These are phyloP conservation scores for Metellina segmentata DNA, from an alignment of 2,888 invertebrate species.

Conservation along the genomic window DNA sequence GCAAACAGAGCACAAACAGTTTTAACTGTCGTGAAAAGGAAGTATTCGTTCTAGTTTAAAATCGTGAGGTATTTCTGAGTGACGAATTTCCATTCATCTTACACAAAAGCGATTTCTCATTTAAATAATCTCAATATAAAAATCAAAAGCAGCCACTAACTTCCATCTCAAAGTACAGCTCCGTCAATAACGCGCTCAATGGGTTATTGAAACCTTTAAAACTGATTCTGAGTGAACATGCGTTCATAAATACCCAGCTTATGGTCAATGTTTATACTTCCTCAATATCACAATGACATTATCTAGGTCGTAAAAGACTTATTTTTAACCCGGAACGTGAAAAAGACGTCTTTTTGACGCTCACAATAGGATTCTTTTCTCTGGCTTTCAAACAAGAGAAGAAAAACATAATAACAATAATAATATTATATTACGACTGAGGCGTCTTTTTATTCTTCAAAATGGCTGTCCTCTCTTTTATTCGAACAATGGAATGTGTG, in stretches of 20 bases:
- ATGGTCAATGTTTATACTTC: constrained; percentile 52
- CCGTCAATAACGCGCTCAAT: background rate
- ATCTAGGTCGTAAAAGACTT: constrained; percentile 70
- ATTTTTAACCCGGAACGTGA: constrained; percentile 63
- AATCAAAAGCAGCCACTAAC: background rate
- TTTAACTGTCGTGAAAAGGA: background rate
- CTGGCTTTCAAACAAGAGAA: background rate
- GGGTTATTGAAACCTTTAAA: constrained; percentile 27
- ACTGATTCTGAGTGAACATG: background rate
- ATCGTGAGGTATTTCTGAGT: background rate
- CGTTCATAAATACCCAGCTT: constrained; percentile 46
- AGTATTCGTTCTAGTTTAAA: background rate
- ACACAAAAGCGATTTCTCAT: background rate
- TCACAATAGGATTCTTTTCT: constrained; percentile 56
- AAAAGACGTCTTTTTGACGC: constrained; percentile 26
- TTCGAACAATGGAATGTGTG: constrained; percentile 50
- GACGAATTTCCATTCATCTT: background rate
- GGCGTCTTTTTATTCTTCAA: constrained; percentile 36
- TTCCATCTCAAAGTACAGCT: background rate
- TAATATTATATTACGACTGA: constrained; percentile 13
- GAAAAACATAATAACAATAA: constrained; percentile 15
- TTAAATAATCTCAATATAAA: background rate
- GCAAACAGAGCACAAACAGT: background rate
- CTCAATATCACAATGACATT: constrained; percentile 70
- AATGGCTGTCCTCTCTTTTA: constrained; percentile 4